A percentile compares a stretch with the other conserved stretches of the same genome.
phyloP scores from a whole-genome alignment of 2,888 invertebrate species.

The Epirrhoe tristata region DNA sequence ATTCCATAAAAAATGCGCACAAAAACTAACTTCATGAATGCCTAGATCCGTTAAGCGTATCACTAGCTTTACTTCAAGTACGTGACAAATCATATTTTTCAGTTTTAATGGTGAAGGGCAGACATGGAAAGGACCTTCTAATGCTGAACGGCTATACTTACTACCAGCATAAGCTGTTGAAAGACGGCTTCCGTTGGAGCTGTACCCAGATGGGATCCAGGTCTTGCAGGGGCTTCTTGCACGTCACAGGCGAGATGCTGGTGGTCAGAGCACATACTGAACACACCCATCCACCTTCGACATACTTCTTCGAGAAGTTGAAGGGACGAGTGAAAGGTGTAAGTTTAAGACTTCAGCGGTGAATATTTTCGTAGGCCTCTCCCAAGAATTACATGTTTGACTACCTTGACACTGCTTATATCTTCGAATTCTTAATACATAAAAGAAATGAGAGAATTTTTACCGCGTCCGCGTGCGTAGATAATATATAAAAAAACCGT shows the following conservation, averaged over 20 bases:
- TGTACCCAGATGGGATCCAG: slow-evolving; percentile 82
- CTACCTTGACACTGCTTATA: no score
- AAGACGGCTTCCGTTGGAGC: slow-evolving; percentile 79
- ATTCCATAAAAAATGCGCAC: no score
- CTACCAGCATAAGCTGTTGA: slow-evolving; percentile 75
- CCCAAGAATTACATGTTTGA: no score
- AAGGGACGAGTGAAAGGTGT: slow-evolving; percentile 53
- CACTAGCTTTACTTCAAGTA: slow-evolving; percentile 22
- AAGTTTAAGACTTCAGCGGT: slow-evolving; percentile 31
- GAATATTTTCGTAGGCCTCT: background rate
- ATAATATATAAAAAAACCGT: no score
- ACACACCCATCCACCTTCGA: slow-evolving; percentile 77
- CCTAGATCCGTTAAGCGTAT: no score
- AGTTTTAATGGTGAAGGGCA: slow-evolving; percentile 76
- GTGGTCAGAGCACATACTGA: slow-evolving; percentile 73
- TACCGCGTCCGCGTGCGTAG: no score
- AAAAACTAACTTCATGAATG: no score
- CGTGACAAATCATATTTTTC: slow-evolving; percentile 35
- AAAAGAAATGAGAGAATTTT: no score
- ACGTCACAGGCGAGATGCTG: slow-evolving; percentile 72
- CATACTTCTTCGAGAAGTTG: slow-evolving; percentile 64
- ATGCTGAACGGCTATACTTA: slow-evolving; percentile 80
- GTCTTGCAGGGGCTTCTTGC: slow-evolving; percentile 76
- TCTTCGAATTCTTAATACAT: no score
- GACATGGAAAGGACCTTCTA: slow-evolving; percentile 73